A percentile compares a stretch with the other conserved stretches of the same genome.
Evolutionary conservation across 2,113 vertebrate species (phyloP).

Genomic region (Pomatorhinus ruficollis): DNA sequence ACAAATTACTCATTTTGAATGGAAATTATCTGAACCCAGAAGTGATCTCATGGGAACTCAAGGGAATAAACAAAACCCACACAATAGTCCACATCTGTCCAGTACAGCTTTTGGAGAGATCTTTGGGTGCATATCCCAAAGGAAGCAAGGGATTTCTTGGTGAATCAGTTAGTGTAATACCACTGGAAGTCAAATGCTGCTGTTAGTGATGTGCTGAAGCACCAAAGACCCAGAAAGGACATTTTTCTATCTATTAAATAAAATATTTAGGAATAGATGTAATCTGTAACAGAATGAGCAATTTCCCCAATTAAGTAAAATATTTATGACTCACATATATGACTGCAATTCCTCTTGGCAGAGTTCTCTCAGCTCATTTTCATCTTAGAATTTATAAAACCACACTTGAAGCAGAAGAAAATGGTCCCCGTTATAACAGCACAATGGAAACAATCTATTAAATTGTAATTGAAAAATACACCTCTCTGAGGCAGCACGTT

Average conservation of each 20-base stretch:
- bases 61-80: neutral
- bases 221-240: neutral
- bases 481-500: neutral
- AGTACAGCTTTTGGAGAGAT: neutral
- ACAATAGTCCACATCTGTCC: neutral
- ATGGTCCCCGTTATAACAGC: neutral
- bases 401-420: neutral
- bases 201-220: neutral
- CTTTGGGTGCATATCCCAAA: neutral
- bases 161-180: neutral
- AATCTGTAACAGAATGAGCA: neutral
- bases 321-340: neutral
- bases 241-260: neutral
- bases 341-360: neutral
- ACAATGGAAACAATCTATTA: neutral
- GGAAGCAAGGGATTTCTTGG: neutral
- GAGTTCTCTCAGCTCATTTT: neutral
- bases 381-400: neutral
- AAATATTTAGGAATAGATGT: neutral
- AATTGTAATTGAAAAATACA: neutral
- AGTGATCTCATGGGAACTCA: neutral
- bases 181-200: neutral
- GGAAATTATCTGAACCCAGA: neutral
- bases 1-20: neutral
- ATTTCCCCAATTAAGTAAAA: slow-evolving; percentile 13